phyloP scores from a whole-genome alignment of 2,113 vertebrate species.

The Tupaia tana region DNA sequence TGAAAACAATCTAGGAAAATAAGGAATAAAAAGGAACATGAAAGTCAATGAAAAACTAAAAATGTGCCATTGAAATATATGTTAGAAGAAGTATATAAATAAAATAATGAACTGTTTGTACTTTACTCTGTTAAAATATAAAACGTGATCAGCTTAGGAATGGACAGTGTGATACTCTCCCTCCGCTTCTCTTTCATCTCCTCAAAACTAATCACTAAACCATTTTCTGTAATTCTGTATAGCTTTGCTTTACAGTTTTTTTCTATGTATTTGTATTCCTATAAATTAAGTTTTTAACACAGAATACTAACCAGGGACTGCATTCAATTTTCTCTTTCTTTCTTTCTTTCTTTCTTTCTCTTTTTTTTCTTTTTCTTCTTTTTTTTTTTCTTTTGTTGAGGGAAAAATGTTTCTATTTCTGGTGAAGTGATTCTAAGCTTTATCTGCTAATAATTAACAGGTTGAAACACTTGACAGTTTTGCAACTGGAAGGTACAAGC shows the following conservation, averaged over 20 bases:
- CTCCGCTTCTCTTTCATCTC: not conserved
- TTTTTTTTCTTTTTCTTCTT: rapidly evolving
- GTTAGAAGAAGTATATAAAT: not conserved
- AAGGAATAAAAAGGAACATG: not conserved
- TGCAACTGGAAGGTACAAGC: not conserved
- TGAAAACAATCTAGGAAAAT: not conserved
- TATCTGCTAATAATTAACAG: constrained; percentile 47
- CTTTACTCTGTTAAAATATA: not conserved
- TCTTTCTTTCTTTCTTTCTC: not conserved
- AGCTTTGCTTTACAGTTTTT: not conserved
- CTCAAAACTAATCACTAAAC: not conserved
- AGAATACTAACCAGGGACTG: not conserved
- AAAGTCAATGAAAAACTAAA: not conserved
- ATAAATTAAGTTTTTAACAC: not conserved
- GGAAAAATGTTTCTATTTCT: constrained; percentile 5
- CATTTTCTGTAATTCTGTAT: not conserved
- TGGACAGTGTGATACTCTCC: not conserved
- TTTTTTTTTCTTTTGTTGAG: not conserved
- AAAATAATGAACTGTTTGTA: rapidly evolving
- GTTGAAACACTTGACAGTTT: constrained; percentile 33
- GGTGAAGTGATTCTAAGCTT: constrained; percentile 1
- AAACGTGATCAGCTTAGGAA: not conserved
- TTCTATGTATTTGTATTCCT: not conserved
- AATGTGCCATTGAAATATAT: not conserved
- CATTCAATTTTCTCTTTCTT: no score